Percentiles rank a stretch among this genome's conserved stretches.
Evolutionary conservation across 1,140 invertebrate species (phyloP).

Genomic region (Conus betulinus): DNA sequence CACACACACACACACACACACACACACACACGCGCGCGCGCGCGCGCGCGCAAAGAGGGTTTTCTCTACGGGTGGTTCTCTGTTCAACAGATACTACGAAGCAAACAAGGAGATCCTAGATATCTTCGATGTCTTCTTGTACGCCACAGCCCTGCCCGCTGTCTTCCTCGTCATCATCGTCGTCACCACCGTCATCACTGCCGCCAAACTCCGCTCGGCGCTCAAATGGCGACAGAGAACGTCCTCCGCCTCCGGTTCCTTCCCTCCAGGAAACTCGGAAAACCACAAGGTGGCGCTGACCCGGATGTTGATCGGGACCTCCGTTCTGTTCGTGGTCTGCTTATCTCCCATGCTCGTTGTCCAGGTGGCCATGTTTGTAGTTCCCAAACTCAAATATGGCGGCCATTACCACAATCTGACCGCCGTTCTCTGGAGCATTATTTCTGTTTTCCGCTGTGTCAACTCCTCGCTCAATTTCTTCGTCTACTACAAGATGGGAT

Average conservation of each 20-base stretch:
- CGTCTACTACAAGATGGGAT: constrained; percentile 23
- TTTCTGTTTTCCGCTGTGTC: neutral
- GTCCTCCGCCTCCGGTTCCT: neutral
- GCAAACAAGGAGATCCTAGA: constrained; percentile 11
- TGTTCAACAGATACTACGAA: constrained; percentile 8
- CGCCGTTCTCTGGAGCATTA: constrained; percentile 3
- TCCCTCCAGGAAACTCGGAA: neutral
- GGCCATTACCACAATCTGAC: constrained; percentile 11
- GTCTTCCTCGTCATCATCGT: constrained; percentile 23
- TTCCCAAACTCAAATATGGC: constrained; percentile 8
- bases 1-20: too few species aligned
- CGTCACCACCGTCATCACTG: constrained; percentile 16
- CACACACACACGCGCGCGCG: too few species aligned
- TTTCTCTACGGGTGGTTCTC: too few species aligned
- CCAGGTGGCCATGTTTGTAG: constrained; percentile 13
- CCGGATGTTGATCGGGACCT: constrained; percentile 27
- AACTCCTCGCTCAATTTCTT: constrained; percentile 36
- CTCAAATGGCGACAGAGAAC: neutral
- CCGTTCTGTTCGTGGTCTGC: constrained; percentile 34
- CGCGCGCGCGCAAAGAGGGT: too few species aligned
- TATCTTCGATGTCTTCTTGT: constrained; percentile 5
- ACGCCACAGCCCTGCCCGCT: neutral
- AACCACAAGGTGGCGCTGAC: constrained; percentile 14
- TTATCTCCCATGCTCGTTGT: constrained; percentile 20
- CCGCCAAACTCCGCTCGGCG: neutral